Base-by-base conservation (phyloP, 2,888 invertebrate genomes). In the Nomada ferruginata region DNA sequence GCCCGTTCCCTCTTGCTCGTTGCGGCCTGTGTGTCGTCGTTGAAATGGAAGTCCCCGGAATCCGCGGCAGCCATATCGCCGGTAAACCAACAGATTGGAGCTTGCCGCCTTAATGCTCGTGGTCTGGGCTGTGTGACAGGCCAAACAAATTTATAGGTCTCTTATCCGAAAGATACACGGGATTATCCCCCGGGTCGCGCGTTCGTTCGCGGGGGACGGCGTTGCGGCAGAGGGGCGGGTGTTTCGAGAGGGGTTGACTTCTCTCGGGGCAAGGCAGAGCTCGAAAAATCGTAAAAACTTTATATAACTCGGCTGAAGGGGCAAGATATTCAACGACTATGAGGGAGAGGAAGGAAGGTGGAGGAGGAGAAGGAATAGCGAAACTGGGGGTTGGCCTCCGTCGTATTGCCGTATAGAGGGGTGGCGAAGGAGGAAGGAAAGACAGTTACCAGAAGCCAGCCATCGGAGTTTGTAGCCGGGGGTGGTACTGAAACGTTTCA, bases 131-230 rank as follows among this genome's bases (percentile, higher is more conserved):
- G 86, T 88, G 90, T 92, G 93, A 93, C 93, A 92, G 89, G 89
- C 81, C 91, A 93, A 93, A 93, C 93, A 92, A 93, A 93, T 93
- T 93, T 93, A 93, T 93, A 92, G 93, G 90, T 92, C 92, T 93
- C 93, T 93, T 92, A 92, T 92, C 90, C 91, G 92, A 91, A 91
- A 92, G 90, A 93, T 92, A 93, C 93, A 92, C 91, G 90, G 91
- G 92, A 93, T 93, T 93, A 92, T 92, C 91, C 91, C 89, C 83
- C 85, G 86, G 87, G 81, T 87, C 85, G 87, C 88, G 84, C 86
- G 85, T 77, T 23, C 42, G 23, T 42, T 87, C 90, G 84, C 87
- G 85, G 80, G 85, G 79, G 87, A 87, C 71, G 76, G 26, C 76
- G 52, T 20, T n/a, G 78, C 70, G 75, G 73, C 18, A 36, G 23